phyloP scores from a whole-genome alignment of 2,113 vertebrate species.

The Ancistrus triradiatus region DNA sequence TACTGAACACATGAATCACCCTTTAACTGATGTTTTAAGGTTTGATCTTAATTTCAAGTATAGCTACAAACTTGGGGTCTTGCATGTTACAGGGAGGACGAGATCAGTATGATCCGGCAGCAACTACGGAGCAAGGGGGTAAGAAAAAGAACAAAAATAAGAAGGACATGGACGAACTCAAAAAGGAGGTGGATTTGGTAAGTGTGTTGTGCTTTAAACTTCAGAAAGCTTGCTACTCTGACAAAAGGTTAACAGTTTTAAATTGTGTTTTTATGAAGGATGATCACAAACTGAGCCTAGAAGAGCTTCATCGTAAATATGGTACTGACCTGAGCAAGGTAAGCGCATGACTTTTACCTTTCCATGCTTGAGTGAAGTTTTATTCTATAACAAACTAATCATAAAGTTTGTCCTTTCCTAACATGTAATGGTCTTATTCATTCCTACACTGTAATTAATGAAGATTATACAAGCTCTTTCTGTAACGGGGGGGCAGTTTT shows the following conservation, averaged over 20 bases:
- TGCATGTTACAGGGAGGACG: conserved; percentile 19
- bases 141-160: conserved; percentile 45
- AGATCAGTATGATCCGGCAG: conserved; percentile 42
- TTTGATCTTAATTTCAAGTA: too few relatives aligned
- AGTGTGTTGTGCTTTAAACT: conserved; percentile 9
- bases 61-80: too few relatives aligned
- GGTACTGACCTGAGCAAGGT: conserved; percentile 81
- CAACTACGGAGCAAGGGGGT: conserved; percentile 38
- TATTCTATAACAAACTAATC: too few relatives aligned
- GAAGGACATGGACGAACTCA: conserved; percentile 49
- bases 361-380: not conserved
- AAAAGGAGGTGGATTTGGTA: conserved; percentile 49
- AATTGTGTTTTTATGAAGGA: conserved; percentile 60
- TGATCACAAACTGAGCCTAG: conserved; percentile 82
- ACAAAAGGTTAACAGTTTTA: not conserved
- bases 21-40: too few relatives aligned
- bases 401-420: too few relatives aligned
- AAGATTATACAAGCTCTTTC: too few relatives aligned
- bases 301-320: conserved; percentile 82
- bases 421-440: too few relatives aligned
- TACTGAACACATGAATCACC: too few relatives aligned
- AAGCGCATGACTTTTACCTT: conserved; percentile 42
- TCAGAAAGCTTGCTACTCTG: not conserved
- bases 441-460: too few relatives aligned
- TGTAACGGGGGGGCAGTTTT: too few relatives aligned